Conservation (phyloP, 1,140 invertebrate genomes). For the Riptortus pedestris region DNA sequence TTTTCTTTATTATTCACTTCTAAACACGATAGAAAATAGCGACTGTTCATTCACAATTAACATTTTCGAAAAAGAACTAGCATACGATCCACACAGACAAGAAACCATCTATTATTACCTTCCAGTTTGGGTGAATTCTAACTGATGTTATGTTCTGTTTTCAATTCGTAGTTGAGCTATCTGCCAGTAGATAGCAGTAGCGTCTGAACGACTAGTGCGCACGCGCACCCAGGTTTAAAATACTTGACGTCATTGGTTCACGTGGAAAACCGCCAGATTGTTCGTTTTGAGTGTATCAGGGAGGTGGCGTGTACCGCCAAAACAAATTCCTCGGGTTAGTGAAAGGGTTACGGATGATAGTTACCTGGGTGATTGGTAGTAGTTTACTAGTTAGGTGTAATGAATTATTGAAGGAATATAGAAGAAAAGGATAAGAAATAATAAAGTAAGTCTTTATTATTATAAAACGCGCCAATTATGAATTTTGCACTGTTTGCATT, state of each 20-base stretch:
- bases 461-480: not conserved
- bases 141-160: slow-evolving; percentile 14
- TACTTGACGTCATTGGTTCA: slow-evolving; percentile 4
- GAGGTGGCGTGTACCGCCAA: slow-evolving; percentile 8
- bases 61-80: no score
- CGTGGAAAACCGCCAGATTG: slow-evolving; percentile 14
- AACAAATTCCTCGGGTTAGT: not conserved
- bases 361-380: not conserved
- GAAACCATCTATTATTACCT: not conserved
- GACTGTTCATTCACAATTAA: no score
- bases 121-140: slow-evolving; percentile 13
- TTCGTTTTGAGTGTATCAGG: not conserved
- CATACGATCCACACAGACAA: not conserved
- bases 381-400: no score
- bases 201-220: not conserved
- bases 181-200: not conserved
- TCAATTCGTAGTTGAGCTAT: slow-evolving; percentile 1
- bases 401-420: no score
- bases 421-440: no score
- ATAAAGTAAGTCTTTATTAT: not conserved
- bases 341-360: not conserved
- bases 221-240: not conserved
- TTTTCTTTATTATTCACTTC: no score
- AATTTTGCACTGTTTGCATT: slow-evolving; percentile 15
- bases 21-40: no score